A percentile compares a stretch with the other conserved stretches of the same genome.
These are phyloP conservation scores for Chrysopa pallens DNA, from an alignment of 1,140 invertebrate genomes.

Conservation along the genomic window DNA sequence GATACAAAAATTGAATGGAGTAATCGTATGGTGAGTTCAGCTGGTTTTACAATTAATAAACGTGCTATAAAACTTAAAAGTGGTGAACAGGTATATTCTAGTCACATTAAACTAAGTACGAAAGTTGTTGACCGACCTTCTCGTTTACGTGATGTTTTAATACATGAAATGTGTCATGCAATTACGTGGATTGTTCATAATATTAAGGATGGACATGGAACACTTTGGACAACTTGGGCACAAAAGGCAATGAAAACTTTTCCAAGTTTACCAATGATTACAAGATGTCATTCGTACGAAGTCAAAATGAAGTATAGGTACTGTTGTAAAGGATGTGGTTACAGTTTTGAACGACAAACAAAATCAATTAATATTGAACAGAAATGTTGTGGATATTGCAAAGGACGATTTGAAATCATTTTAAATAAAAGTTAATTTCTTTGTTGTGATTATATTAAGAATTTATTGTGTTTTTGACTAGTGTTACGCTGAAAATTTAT, in stretches of 20 bases:
- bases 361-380: conserved; percentile 65
- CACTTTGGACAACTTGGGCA: conserved; percentile 70
- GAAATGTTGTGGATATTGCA: conserved; percentile 65
- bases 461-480: too few relatives aligned
- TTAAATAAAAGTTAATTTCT: conserved; percentile 41
- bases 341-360: conserved; percentile 69
- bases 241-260: conserved; percentile 42
- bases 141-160: conserved; percentile 66
- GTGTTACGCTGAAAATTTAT: too few relatives aligned
- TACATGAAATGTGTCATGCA: conserved; percentile 86
- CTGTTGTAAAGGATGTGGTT: conserved; percentile 53
- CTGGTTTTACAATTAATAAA: conserved; percentile 31
- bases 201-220: conserved; percentile 59
- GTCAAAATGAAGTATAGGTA: conserved; percentile 77
- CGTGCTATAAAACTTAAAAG: conserved; percentile 13
- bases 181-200: conserved; percentile 68
- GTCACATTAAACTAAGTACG: conserved; percentile 30
- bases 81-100: conserved; percentile 21
- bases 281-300: conserved; percentile 61
- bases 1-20: conserved; percentile 61
- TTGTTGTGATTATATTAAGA: too few relatives aligned
- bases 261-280: conserved; percentile 65
- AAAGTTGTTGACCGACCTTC: conserved; percentile 53
- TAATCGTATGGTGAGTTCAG: conserved; percentile 53
- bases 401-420: conserved; percentile 56